phyloP scores from a whole-genome alignment of 2,797 vertebrate genomes.

The Carduelis carduelis region DNA sequence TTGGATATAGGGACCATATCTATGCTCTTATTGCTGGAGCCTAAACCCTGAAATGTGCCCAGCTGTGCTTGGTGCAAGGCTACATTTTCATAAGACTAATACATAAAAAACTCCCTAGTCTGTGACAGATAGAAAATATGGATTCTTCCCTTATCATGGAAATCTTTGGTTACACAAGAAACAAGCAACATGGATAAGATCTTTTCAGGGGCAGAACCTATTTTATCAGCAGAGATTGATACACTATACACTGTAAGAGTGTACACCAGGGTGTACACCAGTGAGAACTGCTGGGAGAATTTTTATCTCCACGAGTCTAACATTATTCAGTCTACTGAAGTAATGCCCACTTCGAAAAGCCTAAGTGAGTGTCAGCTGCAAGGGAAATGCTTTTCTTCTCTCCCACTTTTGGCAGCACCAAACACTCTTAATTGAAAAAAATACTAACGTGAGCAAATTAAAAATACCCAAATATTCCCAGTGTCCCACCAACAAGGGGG shows the following conservation, averaged over 20 bases:
- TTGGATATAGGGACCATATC: not conserved
- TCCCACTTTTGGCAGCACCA: not conserved
- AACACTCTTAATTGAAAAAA: not conserved
- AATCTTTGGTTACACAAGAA: not conserved
- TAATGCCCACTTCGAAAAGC: not conserved
- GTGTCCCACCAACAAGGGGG: not conserved
- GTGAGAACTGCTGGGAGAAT: not conserved
- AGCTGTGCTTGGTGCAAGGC: not conserved
- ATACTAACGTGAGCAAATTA: not conserved
- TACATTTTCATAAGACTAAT: not conserved
- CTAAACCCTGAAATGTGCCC: not conserved
- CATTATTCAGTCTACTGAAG: not conserved
- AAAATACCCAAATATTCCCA: not conserved
- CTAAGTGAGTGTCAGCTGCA: not conserved
- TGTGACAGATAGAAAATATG: not conserved
- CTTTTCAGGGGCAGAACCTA: not conserved
- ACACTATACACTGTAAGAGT: not conserved
- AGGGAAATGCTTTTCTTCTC: not conserved
- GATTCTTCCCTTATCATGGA: not conserved
- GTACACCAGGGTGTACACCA: accelerated
- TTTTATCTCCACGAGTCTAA: not conserved
- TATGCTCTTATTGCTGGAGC: not conserved
- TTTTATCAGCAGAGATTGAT: not conserved
- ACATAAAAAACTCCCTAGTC: not conserved
- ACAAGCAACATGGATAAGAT: not conserved